A percentile compares a stretch with the other conserved stretches of the same genome.
Conservation (phyloP, 1,140 invertebrate genomes). For the Phthorimaea operculella region DNA sequence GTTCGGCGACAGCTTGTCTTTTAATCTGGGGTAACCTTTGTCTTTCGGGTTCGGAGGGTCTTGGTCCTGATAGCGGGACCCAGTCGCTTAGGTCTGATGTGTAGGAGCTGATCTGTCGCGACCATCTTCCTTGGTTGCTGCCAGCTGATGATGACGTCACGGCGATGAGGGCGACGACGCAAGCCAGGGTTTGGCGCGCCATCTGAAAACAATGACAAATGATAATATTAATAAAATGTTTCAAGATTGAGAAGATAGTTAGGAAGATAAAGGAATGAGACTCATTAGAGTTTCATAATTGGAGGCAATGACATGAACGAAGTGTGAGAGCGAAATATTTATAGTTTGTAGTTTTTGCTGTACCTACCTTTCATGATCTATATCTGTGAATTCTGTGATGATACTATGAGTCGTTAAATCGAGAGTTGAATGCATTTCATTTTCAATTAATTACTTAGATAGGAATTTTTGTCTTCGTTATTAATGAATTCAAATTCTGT, state of each 20-base stretch:
- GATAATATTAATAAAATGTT: background rate
- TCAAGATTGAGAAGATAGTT: background rate
- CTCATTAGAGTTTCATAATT: background rate
- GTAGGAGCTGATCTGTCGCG: constrained; percentile 64
- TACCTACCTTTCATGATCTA: too few species aligned
- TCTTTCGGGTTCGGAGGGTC: constrained; percentile 30
- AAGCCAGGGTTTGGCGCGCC: constrained; percentile 38
- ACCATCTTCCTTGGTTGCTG: constrained; percentile 63
- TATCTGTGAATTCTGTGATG: too few species aligned
- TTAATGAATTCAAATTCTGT: too few species aligned
- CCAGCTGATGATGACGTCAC: constrained; percentile 37
- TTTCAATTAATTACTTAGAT: too few species aligned
- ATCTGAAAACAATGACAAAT: constrained; percentile 38
- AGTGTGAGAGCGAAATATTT: too few species aligned
- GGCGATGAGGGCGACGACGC: constrained; percentile 58
- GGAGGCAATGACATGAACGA: too few species aligned
- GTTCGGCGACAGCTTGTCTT: constrained; percentile 59
- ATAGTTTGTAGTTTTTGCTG: too few species aligned
- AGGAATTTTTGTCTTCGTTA: too few species aligned
- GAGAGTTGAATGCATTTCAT: too few species aligned
- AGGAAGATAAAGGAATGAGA: background rate
- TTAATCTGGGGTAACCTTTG: constrained; percentile 30
- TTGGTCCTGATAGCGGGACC: constrained; percentile 39
- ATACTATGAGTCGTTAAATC: too few species aligned
- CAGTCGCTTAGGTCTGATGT: constrained; percentile 58